Evolutionary conservation across 2,888 invertebrate genomes (phyloP), one percentile per base, ranked within the genome.

Genomic region (Trachelus iudaicus): DNA sequence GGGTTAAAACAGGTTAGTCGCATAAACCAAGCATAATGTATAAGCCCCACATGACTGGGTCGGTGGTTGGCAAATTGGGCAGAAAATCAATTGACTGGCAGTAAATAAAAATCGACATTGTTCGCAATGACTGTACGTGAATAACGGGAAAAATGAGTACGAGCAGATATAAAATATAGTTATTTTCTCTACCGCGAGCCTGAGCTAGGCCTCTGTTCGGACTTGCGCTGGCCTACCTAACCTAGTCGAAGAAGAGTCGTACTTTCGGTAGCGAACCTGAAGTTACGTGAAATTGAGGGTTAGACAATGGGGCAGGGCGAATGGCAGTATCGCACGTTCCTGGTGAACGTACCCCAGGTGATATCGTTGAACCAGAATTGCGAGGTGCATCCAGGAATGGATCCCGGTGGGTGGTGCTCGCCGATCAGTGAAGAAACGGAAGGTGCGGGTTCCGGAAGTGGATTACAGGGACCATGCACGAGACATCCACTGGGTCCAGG

Each of bases 301-400:
- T 56, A 9, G 56, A 56, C 0, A 56, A 56, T 23, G 23, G 9
- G 9, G 23, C 23, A 56, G 9, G 56, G 23, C 23, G 40, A 23
- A 56, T 56, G 56, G 9, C 9, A 23, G 56, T 56, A 56, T 23
- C 56, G 56, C 56, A 56, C 56, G 56, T 56, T 56, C 56, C 56
- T 56, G 56, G 56, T 79, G 81, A 83, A 90, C 91, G 86, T 90
- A 90, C 90, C 91, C 92, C 91, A 91, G 82, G 89, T 88, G 87
- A 90, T 92, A 84, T 91, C 90, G 88, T 91, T 91, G 86, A 89
- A 90, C 89, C 90, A 90, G 81, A 90, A 88, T 80, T 89, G 89
- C 31, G 90, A 85, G 74, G 87, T 82, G 75, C 83, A 83, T 74
- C 85, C 85, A 76, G 85, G 82, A 71, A 83, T 80, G 74, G 84